Conservation (phyloP, 2,113 vertebrate genomes). For the Talpa occidentalis region DNA sequence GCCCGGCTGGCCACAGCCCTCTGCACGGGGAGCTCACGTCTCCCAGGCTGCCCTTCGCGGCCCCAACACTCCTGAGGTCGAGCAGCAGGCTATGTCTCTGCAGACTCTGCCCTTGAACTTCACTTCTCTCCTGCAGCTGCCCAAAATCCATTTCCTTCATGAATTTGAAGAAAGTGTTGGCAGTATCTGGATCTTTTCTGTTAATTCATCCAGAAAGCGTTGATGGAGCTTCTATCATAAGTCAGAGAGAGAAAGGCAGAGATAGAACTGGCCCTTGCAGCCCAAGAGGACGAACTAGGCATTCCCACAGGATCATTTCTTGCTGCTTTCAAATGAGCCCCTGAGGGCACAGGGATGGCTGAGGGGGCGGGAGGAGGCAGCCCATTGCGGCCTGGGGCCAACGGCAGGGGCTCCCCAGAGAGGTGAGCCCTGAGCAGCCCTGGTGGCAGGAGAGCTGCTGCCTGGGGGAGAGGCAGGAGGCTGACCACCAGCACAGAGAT, state of each 20-base stretch:
- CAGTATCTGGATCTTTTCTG: not conserved
- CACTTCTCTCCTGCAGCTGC: not conserved
- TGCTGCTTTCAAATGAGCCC: not conserved
- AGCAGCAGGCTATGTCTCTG: not conserved
- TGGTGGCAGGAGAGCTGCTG: not conserved
- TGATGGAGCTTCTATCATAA: not conserved
- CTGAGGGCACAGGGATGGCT: not conserved
- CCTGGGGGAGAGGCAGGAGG: not conserved
- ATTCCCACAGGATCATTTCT: not conserved
- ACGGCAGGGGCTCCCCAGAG: not conserved
- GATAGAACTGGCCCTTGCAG: not conserved
- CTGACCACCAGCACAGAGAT: not conserved
- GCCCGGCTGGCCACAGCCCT: not conserved
- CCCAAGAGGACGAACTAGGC: not conserved
- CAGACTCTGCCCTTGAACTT: not conserved
- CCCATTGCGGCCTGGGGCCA: not conserved
- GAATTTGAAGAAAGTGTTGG: not conserved
- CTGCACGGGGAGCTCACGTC: not conserved
- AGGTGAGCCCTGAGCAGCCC: not conserved
- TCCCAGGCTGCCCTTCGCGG: not conserved
- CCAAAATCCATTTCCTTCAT: not conserved
- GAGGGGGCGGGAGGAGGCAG: not conserved
- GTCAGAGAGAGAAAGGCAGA: not conserved
- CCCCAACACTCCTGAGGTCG: not conserved
- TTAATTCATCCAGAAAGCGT: not conserved